Base-by-base conservation (phyloP, 2,888 invertebrate species). In the Sarcophaga caerulescens region DNA sequence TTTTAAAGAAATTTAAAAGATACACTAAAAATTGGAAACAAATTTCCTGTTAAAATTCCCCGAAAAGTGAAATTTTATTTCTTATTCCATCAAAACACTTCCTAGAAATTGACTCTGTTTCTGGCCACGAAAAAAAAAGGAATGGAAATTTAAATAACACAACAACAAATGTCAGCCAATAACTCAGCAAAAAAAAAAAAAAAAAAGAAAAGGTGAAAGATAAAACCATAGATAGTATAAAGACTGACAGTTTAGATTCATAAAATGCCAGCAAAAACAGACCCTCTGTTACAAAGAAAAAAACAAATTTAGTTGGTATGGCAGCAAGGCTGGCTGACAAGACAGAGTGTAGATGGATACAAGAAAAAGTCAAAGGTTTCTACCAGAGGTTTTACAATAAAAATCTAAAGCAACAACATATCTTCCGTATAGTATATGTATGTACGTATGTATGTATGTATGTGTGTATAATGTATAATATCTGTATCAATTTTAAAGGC, bases 401-500 rank as follows among this genome's bases (percentile, higher is more conserved):
- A 73, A 19, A 21, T 21, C 21, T 44, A 52, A 25, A 74, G 14
- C 14, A 68, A 60, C 25, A 74, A 81, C 60, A 73, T 35, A 63
- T 57, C 12, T 66, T 25, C 17, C 19, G 19, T 35, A 44, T 60
- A 35, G 8, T 35, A 35, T 35, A 35, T 35, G 8, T 35, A 35
- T 2, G 35, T 35, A 35, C 0, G 8, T 2, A 10, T 10, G 35
- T 8, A 35, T 35, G 35, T 35, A 35, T 35, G 6, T 35, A 35
- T 10, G 35, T 35, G 1, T 35, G 8, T 35, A 10, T 35, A 35
- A 63, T 75, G 35, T 77, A 77, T 79, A 79, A 81, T 86, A 81
- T 86, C 80, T 84, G 81, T 84, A 86, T 84, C 80, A 86, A 81
- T 83, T 81, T 86, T 73, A 59, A 84, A 86, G 86, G 83, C 86